Base-by-base conservation (phyloP, 2,113 vertebrate genomes). In the Cyrtonyx montezumae region DNA sequence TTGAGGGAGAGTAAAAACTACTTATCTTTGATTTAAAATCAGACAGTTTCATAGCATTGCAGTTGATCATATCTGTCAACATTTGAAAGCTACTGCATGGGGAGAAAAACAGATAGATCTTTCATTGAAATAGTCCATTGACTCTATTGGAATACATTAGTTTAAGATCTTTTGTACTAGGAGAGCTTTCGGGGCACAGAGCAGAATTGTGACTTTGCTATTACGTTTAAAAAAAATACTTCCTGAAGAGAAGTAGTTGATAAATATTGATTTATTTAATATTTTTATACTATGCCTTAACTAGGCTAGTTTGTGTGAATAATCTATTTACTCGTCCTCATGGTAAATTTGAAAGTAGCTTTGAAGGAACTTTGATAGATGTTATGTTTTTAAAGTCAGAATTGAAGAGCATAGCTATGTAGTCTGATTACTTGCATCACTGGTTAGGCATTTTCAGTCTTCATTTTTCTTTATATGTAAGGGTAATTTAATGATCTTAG, bases 41-140 rank as follows among this genome's bases (percentile, higher is more conserved):
- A 76, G 74, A 81, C 51, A 69, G 19, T 58, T 93, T 67, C 73
- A 25, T 45, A 95, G 15, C 34, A 6, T 23, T 84, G 46, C 63
- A 74, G 79, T 55, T 83, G 71, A 91, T 87, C 84, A 79, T 28
- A 78, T 83, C 75, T 77, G 51, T 67, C 82, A 90, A 83, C 22
- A 65, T 84, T 43, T 90, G 65, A 96, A 93, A 96, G 46, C 37
- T 46, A 51, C 12, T 2, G 0, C 37, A 73, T 18, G 15, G 51
- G 49, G 37, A 93, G 21, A 80, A 94, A 94, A 93, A 85, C 12
- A 77, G 34, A 85, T 34, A 83, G 93, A 82, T 10, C 32, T 94
- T 62, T 59, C 59, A 87, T 32, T 74, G 79, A 91, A 94, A 83
- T 78, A 80, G 22, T 79, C 45, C 45, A 82, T 28, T 76, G 62